Conservation (phyloP, 2,113 vertebrate genomes). For the Nyctereutes procyonoides region DNA sequence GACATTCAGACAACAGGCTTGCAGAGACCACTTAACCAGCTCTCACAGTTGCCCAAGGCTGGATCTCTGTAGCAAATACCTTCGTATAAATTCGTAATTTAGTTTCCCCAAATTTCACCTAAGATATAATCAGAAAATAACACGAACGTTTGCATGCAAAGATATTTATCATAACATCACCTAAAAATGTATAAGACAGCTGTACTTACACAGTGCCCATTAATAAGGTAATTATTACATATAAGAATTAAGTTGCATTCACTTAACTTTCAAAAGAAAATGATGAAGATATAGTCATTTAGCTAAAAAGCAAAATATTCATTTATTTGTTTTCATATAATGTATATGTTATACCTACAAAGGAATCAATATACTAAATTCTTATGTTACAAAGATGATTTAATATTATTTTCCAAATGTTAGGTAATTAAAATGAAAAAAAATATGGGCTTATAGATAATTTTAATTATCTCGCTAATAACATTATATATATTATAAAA, state of each 20-base stretch:
- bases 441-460: neutral
- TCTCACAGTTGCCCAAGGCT: fast-evolving
- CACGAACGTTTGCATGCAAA: neutral
- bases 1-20: neutral
- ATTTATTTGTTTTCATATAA: neutral
- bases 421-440: neutral
- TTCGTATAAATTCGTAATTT: neutral
- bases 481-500: neutral
- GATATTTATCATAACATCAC: neutral
- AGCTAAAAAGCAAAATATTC: neutral
- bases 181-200: neutral
- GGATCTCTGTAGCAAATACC: neutral
- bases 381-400: neutral
- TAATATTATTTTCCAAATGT: neutral
- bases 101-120: neutral
- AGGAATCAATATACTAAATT: neutral
- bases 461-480: neutral
- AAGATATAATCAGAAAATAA: neutral
- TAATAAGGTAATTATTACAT: neutral
- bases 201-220: neutral
- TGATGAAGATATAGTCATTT: neutral
- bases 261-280: neutral
- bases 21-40: neutral
- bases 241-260: neutral
- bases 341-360: neutral